These are phyloP conservation scores for Platorchestia sp. DNA, from an alignment of 1,140 invertebrate species.

Conservation along the genomic window DNA sequence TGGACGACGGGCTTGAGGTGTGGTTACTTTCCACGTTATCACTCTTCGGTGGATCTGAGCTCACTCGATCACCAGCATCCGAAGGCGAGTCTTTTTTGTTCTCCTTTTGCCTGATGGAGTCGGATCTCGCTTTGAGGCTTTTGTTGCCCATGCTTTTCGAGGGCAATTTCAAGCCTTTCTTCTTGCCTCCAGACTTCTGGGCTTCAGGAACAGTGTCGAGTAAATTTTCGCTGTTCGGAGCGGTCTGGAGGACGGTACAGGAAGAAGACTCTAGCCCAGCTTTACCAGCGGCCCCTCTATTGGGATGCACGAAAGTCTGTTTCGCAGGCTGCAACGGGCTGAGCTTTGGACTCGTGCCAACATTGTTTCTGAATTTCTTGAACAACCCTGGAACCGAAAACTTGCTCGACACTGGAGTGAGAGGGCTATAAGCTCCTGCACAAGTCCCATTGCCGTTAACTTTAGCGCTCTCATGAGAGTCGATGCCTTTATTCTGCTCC, in stretches of 20 bases:
- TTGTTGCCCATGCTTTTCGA: neutral
- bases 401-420: neutral
- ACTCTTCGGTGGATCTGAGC: neutral
- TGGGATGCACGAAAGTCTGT: slow-evolving; percentile 23
- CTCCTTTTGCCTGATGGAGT: slow-evolving; percentile 8
- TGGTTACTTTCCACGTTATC: neutral
- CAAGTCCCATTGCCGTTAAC: neutral
- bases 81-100: neutral
- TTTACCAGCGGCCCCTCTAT: neutral
- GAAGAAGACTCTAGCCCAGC: neutral
- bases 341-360: neutral
- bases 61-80: neutral
- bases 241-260: neutral
- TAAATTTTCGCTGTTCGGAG: neutral
- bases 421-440: neutral
- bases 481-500: neutral
- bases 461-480: neutral
- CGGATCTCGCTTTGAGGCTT: neutral
- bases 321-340: slow-evolving; percentile 28
- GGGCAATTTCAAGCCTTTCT: neutral
- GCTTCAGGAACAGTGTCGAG: neutral
- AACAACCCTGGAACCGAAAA: slow-evolving; percentile 1
- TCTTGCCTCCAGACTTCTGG: neutral
- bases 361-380: neutral
- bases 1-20: neutral